Evolutionary conservation across 2,113 vertebrate genomes (phyloP).

Genomic region (Sphaerodactylus townsendi): DNA sequence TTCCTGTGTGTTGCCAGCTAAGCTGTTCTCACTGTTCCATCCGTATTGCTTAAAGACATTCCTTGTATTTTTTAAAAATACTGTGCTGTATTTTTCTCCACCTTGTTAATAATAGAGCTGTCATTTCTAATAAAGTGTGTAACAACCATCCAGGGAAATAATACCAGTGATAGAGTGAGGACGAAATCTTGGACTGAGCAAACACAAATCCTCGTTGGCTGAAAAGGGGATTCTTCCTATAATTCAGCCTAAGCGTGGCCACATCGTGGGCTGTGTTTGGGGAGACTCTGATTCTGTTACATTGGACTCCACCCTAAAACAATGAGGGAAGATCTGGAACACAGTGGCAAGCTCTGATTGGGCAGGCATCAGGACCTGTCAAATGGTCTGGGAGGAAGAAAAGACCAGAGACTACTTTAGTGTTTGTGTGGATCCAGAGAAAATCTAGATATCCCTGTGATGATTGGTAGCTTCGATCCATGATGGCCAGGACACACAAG

Average conservation of each 20-base stretch:
- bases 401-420: no score
- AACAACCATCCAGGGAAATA: slow-evolving; percentile 72
- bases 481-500: no score
- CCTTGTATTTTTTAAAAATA: slow-evolving; percentile 57
- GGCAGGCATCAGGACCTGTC: no score
- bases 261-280: not conserved
- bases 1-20: slow-evolving; percentile 51
- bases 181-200: slow-evolving; percentile 49
- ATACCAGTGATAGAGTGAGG: slow-evolving; percentile 52
- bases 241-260: slow-evolving; percentile 20
- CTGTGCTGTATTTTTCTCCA: slow-evolving; percentile 45
- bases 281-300: not conserved
- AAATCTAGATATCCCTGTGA: no score
- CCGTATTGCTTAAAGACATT: slow-evolving; percentile 54
- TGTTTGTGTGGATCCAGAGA: no score
- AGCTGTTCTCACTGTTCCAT: slow-evolving; percentile 61
- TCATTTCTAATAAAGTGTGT: slow-evolving; percentile 77
- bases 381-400: no score
- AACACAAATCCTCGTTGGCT: slow-evolving; percentile 59
- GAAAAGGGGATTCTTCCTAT: slow-evolving; percentile 55
- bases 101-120: slow-evolving; percentile 78
- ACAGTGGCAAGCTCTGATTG: no score
- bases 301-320: no score
- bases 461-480: no score
- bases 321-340: no score